Evolutionary conservation across 2,888 invertebrate species (phyloP).

Genomic region (Eristalis arbustorum): DNA sequence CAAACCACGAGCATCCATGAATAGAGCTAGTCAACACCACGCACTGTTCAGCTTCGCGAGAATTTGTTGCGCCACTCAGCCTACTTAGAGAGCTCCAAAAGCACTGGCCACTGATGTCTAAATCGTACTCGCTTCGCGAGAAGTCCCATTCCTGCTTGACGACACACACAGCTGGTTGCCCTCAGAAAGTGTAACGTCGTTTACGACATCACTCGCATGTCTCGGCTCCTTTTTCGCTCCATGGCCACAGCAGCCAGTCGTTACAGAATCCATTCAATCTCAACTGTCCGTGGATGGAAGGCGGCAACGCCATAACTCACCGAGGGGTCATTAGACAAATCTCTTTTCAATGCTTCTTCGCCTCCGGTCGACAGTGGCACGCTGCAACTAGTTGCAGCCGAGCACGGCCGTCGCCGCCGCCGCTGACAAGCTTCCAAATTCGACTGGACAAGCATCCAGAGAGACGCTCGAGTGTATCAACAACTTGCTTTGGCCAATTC

Average conservation of each 20-base stretch:
- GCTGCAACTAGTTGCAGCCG: background rate
- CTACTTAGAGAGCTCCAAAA: background rate
- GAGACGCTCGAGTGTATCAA: constrained; percentile 29
- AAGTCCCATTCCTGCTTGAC: background rate
- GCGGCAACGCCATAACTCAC: background rate
- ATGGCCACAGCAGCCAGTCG: background rate
- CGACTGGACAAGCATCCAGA: constrained; percentile 26
- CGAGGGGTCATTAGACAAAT: background rate
- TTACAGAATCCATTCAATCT: background rate
- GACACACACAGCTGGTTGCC: background rate
- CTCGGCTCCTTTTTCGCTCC: background rate
- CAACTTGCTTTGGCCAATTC: constrained; percentile 55
- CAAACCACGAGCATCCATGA: too few species aligned
- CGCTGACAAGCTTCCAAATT: constrained; percentile 21
- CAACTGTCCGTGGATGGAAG: background rate
- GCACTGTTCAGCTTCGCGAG: background rate
- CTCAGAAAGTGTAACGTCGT: background rate
- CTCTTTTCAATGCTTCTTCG: background rate
- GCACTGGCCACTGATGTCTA: background rate
- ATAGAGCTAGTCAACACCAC: background rate
- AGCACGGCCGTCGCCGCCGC: background rate
- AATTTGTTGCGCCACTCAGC: background rate
- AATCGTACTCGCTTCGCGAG: background rate
- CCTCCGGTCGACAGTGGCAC: background rate
- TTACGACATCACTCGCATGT: background rate